A percentile compares a stretch with the other conserved stretches of the same genome.
These are phyloP conservation scores for Meles meles DNA, from an alignment of 2,113 vertebrate genomes.

Conservation along the genomic window DNA sequence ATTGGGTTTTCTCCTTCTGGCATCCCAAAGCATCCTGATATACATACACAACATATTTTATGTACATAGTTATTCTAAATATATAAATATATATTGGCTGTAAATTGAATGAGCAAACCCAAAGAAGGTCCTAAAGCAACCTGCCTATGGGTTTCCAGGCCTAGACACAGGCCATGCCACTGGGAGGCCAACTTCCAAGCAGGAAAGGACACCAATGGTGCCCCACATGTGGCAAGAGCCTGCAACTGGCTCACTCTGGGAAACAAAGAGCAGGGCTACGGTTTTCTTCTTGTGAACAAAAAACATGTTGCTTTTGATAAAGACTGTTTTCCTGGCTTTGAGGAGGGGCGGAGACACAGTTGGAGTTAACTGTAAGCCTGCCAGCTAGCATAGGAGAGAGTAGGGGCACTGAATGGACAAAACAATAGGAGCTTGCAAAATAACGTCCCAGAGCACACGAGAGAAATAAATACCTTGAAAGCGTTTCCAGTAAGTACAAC, in stretches of 20 bases:
- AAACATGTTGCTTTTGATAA: not conserved
- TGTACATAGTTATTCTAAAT: not conserved
- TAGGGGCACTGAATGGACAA: not conserved
- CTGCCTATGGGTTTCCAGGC: not conserved
- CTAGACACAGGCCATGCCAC: not conserved
- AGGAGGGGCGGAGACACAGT: not conserved
- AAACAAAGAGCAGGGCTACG: not conserved
- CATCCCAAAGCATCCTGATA: not conserved
- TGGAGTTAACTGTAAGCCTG: not conserved
- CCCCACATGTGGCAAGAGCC: not conserved
- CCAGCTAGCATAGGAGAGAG: not conserved
- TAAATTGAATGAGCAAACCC: not conserved
- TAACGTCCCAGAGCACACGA: not conserved
- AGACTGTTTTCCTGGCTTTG: not conserved
- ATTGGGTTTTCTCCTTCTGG: not conserved
- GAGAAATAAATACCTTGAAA: not conserved
- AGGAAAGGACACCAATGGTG: fast-evolving
- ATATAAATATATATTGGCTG: not conserved
- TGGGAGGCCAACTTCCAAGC: not conserved
- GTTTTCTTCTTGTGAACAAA: not conserved
- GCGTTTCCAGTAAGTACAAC: not conserved
- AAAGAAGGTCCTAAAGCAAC: not conserved
- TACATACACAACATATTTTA: not conserved
- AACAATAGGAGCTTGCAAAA: not conserved
- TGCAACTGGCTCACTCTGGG: not conserved